These are phyloP conservation scores for Urocyon cinereoargenteus DNA, from an alignment of 2,797 vertebrate genomes.

Conservation along the genomic window DNA sequence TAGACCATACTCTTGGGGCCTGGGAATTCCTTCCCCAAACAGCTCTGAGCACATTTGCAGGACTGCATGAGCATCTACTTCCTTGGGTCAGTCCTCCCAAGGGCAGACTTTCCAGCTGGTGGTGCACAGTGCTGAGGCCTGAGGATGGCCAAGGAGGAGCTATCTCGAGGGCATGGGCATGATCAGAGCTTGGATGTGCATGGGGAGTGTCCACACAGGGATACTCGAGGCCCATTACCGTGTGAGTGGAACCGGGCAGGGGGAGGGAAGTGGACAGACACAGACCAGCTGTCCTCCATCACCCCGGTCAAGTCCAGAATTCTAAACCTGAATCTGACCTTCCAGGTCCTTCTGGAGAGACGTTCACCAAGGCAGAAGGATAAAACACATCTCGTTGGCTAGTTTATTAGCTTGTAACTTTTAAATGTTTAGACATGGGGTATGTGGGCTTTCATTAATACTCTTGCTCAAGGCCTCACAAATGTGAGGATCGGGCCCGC, in stretches of 20 bases:
- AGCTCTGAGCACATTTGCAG: background rate
- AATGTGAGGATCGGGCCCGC: background rate
- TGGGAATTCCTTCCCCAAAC: background rate
- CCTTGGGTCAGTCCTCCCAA: background rate
- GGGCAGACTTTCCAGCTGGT: background rate
- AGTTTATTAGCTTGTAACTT: background rate
- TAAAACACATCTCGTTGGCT: background rate
- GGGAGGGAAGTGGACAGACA: background rate
- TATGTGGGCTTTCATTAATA: background rate
- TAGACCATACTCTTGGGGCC: background rate
- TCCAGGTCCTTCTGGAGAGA: background rate
- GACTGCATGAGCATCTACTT: background rate
- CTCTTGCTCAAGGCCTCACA: background rate
- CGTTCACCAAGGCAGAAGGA: background rate
- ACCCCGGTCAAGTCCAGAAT: background rate
- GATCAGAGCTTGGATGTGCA: rapidly evolving
- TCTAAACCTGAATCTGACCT: background rate
- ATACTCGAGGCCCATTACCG: background rate
- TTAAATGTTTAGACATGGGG: background rate
- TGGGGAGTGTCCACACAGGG: rapidly evolving
- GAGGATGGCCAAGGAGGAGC: background rate
- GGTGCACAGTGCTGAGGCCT: background rate
- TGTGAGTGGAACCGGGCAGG: background rate
- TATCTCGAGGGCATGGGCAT: rapidly evolving
- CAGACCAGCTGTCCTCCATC: rapidly evolving